Evolutionary conservation across 2,113 vertebrate genomes (phyloP).

Genomic region (Phaethornis superciliosus): DNA sequence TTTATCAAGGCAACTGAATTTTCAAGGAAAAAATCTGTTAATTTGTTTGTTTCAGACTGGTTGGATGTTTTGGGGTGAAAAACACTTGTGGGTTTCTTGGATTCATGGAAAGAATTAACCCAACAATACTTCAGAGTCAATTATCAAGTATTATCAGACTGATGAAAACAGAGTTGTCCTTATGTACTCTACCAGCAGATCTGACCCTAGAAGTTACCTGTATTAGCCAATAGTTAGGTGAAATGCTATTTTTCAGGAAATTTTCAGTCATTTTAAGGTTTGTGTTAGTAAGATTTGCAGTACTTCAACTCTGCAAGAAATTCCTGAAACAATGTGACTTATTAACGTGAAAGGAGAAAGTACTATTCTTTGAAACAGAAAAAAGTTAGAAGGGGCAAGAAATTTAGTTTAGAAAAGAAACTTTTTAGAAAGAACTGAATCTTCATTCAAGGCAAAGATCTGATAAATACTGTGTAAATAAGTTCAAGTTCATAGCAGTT

Average conservation of each 20-base stretch:
- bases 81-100: not conserved
- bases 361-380: not conserved
- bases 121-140: not conserved
- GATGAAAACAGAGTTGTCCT: not conserved
- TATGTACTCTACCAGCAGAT: not conserved
- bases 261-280: not conserved
- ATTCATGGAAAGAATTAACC: not conserved
- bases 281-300: not conserved
- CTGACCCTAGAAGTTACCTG: not conserved
- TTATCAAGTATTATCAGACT: not conserved
- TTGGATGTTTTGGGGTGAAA: not conserved
- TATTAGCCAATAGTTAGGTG: not conserved
- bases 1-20: not conserved
- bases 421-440: not conserved
- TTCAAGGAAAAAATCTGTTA: not conserved
- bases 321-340: not conserved
- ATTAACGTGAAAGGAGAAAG: not conserved
- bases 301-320: not conserved
- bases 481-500: slow-evolving; percentile 54
- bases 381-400: not conserved
- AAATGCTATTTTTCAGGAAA: not conserved
- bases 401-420: not conserved
- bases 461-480: slow-evolving; percentile 45
- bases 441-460: not conserved
- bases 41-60: not conserved